Evolutionary conservation across 2,888 invertebrate species (phyloP), one percentile per base, ranked within the genome.

Genomic region (Camponotus fellah): DNA sequence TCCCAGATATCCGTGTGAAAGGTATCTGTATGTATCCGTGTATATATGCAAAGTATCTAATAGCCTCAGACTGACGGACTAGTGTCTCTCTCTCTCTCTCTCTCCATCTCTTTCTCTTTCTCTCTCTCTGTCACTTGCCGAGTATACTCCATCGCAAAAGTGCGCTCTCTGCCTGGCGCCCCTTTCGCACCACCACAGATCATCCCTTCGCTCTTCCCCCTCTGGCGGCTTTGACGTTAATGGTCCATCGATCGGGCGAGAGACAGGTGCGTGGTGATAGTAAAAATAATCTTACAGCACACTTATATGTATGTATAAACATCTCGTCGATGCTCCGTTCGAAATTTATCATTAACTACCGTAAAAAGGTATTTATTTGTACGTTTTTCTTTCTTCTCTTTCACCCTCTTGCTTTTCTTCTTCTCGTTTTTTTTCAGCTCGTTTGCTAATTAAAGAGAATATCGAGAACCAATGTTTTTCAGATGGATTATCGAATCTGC

Each of bases 11-110:
- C 79, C 64, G 68, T 85, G 86, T 56, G 81, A 82, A 84, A 82
- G 81, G 68, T 56, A 81, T 10, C 34, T 88, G 86, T 86, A 84
- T 91, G 77, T 79, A 79, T 79, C 58, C 74, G 43, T 80, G 34
- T 83, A 72, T 74, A 85, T 85, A 89, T 89, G 92, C 90, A 90
- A 91, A 91, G 88, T 88, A 72, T 17, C 72, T 79, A 89, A 88
- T 86, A 86, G 88, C 91, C 91, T 77, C 83, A 83, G 92, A 89
- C 92, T 91, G 91, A 88, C 88, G 87, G 88, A 90, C 87, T 87
- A 88, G 83, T 83, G 71, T 85, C 43, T 68, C 87, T 90, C 90
- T 60, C 37, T 56, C 88, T 90, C 87, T 43, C 26, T 60, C 71
- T 86, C 17, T 85, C 43, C 46, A 86, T 91, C 89, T 46, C 40